These are phyloP conservation scores for Ectemnius lituratus DNA, from an alignment of 2,888 invertebrate genomes.

Conservation along the genomic window DNA sequence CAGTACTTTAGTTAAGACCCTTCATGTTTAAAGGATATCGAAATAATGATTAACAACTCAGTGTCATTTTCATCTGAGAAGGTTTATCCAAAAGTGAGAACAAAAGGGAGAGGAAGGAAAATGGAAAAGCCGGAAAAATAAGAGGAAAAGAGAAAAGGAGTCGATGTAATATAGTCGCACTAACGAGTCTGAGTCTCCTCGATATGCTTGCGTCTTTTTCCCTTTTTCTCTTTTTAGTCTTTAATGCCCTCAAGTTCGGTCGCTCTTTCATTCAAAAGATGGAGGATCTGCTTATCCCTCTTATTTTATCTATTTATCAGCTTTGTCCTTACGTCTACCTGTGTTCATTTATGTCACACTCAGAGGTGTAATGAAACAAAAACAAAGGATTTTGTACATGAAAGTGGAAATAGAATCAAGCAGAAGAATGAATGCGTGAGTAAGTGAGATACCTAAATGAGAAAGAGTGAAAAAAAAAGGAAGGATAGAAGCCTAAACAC, in stretches of 20 bases:
- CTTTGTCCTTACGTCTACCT: neutral
- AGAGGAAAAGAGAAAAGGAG: conserved; percentile 12
- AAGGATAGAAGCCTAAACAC: conserved; percentile 67
- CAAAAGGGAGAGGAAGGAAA: conserved; percentile 41
- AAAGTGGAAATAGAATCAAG: conserved; percentile 54
- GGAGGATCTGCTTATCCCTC: neutral
- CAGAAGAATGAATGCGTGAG: conserved; percentile 34
- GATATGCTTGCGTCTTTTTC: conserved; percentile 3
- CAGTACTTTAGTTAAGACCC: conserved; percentile 52
- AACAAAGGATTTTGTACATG: conserved; percentile 17
- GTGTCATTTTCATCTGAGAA: conserved; percentile 68
- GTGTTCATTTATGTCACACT: conserved; percentile 1
- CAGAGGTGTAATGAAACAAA: neutral
- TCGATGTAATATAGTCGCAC: conserved; percentile 16
- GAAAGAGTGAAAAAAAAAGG: conserved; percentile 18
- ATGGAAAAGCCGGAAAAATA: conserved; percentile 20
- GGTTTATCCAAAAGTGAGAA: conserved; percentile 39
- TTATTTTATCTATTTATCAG: neutral
- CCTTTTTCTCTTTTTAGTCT: neutral
- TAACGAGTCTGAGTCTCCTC: neutral
- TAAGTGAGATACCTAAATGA: conserved; percentile 29
- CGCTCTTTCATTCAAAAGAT: neutral
- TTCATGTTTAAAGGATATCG: conserved; percentile 51
- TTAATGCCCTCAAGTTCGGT: neutral
- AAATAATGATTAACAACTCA: conserved; percentile 64